Conservation (phyloP, 2,113 vertebrate species). For the Hemichromis elongatus region DNA sequence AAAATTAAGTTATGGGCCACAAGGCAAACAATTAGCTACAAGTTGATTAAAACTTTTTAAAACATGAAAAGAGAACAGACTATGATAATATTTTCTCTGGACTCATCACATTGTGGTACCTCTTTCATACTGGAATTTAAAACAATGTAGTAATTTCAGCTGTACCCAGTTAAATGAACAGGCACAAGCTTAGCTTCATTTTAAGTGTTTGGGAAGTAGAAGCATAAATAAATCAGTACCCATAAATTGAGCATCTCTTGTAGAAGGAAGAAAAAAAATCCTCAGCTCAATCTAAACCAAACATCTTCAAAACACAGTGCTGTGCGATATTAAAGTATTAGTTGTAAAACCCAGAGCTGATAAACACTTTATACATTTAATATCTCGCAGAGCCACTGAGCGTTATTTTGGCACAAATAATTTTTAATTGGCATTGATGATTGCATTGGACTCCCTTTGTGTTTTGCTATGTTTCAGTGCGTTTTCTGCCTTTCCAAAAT, state of each 20-base stretch:
- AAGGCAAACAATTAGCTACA: neutral
- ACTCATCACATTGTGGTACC: rapidly evolving
- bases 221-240: neutral
- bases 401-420: neutral
- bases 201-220: neutral
- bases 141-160: neutral
- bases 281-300: neutral
- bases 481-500: neutral
- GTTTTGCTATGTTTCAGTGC: neutral
- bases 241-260: neutral
- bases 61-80: neutral
- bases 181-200: neutral
- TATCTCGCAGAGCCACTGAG: neutral
- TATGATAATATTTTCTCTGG: rapidly evolving
- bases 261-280: neutral
- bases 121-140: neutral
- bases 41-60: neutral
- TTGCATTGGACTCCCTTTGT: neutral
- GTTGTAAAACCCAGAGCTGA: neutral
- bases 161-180: neutral
- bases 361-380: neutral
- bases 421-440: neutral
- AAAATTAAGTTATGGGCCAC: rapidly evolving
- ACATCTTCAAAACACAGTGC: neutral
- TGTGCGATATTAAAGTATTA: neutral